Conservation (phyloP, 2,797 vertebrate species). For the Macropus fuliginosus region DNA sequence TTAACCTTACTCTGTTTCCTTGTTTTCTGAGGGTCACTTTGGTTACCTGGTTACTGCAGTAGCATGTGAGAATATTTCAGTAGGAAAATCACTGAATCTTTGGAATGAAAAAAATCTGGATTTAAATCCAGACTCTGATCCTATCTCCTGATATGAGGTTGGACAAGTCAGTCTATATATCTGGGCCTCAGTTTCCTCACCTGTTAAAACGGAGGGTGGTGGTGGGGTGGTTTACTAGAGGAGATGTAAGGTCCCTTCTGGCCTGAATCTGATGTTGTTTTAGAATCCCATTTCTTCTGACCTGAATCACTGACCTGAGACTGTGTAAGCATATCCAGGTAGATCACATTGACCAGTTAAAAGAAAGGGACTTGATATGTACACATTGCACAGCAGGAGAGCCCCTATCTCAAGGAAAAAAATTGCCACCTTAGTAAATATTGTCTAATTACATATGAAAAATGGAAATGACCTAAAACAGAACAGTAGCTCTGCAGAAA, state of each 20-base stretch:
- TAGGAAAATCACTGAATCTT: neutral
- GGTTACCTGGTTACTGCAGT: neutral
- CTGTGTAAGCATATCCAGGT: neutral
- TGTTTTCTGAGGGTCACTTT: neutral
- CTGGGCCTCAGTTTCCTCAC: neutral
- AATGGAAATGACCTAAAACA: conserved; percentile 49
- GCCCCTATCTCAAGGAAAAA: neutral
- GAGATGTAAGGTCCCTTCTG: neutral
- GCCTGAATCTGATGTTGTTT: neutral
- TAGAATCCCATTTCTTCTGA: neutral
- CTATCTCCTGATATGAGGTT: neutral
- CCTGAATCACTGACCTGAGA: neutral
- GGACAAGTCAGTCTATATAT: neutral
- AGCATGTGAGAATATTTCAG: neutral
- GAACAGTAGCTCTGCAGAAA: conserved; percentile 50
- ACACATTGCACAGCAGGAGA: neutral
- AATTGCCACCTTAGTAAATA: neutral
- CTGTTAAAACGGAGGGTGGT: neutral
- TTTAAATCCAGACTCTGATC: neutral
- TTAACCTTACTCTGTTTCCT: neutral
- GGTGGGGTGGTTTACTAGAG: neutral
- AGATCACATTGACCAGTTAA: neutral
- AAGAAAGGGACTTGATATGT: neutral
- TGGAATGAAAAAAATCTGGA: neutral
- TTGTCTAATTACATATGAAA: neutral